Percentiles rank a stretch among this genome's conserved stretches.
Conservation (phyloP, 2,888 invertebrate genomes). For the Ennomos erosarius region DNA sequence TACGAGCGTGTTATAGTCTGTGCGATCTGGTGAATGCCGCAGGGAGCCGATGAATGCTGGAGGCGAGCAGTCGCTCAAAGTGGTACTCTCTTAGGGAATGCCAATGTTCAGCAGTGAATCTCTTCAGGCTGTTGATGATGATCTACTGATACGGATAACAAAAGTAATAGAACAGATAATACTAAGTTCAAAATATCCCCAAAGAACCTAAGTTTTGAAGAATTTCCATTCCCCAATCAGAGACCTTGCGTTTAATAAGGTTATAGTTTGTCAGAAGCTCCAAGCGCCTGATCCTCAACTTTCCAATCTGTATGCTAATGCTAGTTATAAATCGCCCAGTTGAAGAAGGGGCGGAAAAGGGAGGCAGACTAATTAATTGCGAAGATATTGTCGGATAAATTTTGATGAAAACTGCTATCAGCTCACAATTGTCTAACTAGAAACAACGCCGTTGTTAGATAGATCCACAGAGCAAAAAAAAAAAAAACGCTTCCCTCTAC, state of each 20-base stretch:
- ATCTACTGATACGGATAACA: too few relatives aligned
- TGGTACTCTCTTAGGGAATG: too few relatives aligned
- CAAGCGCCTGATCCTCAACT: slow-evolving; percentile 56
- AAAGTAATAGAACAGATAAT: not conserved
- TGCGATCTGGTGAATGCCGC: too few relatives aligned
- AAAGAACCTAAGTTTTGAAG: slow-evolving; percentile 23
- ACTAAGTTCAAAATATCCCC: slow-evolving; percentile 8
- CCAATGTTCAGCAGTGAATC: too few relatives aligned
- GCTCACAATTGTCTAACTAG: slow-evolving; percentile 1
- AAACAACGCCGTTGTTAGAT: not conserved
- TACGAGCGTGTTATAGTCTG: too few relatives aligned
- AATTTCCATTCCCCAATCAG: slow-evolving; percentile 37
- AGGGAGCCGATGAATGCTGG: too few relatives aligned
- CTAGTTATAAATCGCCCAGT: slow-evolving; percentile 56
- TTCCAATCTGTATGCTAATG: slow-evolving; percentile 79
- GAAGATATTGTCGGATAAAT: slow-evolving; percentile 50
- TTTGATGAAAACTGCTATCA: slow-evolving; percentile 9
- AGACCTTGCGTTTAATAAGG: slow-evolving; percentile 31
- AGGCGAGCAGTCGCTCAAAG: too few relatives aligned
- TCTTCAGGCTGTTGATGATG: too few relatives aligned
- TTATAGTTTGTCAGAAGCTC: slow-evolving; percentile 33
- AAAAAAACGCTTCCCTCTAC: too few relatives aligned
- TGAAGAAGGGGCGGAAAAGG: slow-evolving; percentile 13
- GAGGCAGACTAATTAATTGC: slow-evolving; percentile 54
- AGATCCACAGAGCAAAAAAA: too few relatives aligned